A percentile compares a stretch with the other conserved stretches of the same genome.
Conservation (phyloP, 2,113 vertebrate genomes). For the Anser brachyrhynchus region DNA sequence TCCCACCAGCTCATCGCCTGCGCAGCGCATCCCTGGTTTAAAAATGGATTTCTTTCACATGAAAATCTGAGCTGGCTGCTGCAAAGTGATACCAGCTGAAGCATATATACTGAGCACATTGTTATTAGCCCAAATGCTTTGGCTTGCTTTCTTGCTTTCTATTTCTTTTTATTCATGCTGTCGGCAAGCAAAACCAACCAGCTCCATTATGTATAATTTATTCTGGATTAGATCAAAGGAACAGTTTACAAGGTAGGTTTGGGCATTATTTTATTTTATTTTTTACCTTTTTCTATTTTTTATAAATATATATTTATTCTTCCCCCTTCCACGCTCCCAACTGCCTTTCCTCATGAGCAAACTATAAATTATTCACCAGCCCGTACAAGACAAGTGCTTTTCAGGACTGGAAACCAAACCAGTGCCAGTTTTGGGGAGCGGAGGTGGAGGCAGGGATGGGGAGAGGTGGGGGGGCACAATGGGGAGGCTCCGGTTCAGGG, state of each 20-base stretch:
- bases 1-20: neutral
- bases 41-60: neutral
- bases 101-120: neutral
- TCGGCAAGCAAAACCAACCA: conserved; percentile 8
- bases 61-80: conserved; percentile 14
- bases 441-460: neutral
- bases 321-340: neutral
- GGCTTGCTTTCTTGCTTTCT: neutral
- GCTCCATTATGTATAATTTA: conserved; percentile 46
- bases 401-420: conserved; percentile 18
- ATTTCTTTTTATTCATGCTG: conserved; percentile 43
- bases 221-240: conserved; percentile 51
- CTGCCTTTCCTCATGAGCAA: neutral
- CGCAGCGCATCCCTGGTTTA: neutral
- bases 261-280: neutral
- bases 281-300: conserved; percentile 26
- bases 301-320: conserved; percentile 34
- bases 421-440: neutral
- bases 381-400: neutral
- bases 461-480: accelerated
- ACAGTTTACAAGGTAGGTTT: conserved; percentile 25
- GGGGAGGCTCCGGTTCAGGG: neutral
- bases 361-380: conserved; percentile 62
- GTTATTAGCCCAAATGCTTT: conserved; percentile 1
- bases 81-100: neutral